phyloP scores from a whole-genome alignment of 2,888 invertebrate genomes.

The Latrodectus hesperus region DNA sequence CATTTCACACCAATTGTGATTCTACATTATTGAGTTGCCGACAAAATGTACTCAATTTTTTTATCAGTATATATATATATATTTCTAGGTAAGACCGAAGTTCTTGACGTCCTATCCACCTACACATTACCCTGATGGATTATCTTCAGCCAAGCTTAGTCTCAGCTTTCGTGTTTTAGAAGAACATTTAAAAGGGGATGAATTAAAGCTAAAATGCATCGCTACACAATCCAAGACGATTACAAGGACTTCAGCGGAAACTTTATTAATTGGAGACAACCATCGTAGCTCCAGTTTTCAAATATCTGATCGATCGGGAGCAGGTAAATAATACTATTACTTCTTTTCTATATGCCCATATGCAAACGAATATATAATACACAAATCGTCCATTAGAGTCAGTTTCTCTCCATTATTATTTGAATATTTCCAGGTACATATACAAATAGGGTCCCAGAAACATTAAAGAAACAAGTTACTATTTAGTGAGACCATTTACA shows the following conservation, averaged over 20 bases:
- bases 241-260: slow-evolving; percentile 27
- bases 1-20: too few species aligned
- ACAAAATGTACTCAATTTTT: too few species aligned
- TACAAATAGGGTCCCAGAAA: too few species aligned
- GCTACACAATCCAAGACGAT: slow-evolving; percentile 34
- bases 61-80: too few species aligned
- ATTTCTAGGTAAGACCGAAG: slow-evolving; percentile 26
- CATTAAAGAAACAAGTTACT: too few species aligned
- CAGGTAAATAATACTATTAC: slow-evolving; percentile 3
- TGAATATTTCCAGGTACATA: too few species aligned
- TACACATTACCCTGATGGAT: slow-evolving; percentile 30
- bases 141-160: slow-evolving; percentile 18
- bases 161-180: slow-evolving; percentile 33
- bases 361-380: too few species aligned
- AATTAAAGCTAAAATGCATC: slow-evolving; percentile 49
- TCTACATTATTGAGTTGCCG: too few species aligned
- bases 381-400: too few species aligned
- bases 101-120: slow-evolving; percentile 24
- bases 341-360: too few species aligned
- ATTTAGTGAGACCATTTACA: too few species aligned
- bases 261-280: slow-evolving; percentile 19
- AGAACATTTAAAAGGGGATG: slow-evolving; percentile 44
- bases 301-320: slow-evolving; percentile 33
- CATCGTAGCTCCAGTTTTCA: slow-evolving; percentile 55
- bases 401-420: too few species aligned